Evolutionary conservation across 2,888 invertebrate genomes (phyloP).

Genomic region (Caenorhabditis afra): DNA sequence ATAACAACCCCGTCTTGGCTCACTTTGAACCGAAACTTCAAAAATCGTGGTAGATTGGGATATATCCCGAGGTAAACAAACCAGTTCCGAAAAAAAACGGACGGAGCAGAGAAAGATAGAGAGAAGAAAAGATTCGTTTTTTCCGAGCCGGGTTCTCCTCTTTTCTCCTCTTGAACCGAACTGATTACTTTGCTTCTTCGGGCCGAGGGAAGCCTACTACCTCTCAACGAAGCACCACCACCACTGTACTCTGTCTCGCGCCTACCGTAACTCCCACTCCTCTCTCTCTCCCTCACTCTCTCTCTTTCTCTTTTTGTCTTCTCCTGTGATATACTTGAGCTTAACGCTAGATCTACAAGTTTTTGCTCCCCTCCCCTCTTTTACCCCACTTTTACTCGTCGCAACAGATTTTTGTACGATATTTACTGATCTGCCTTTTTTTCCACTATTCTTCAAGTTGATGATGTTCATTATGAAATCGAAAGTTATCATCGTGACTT

Average conservation of each 20-base stretch:
- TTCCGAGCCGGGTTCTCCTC: slow-evolving; percentile 18
- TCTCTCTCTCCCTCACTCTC: slow-evolving; percentile 26
- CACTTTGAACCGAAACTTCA: too few species aligned
- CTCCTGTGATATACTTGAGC: slow-evolving; percentile 59
- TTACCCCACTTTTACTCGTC: slow-evolving; percentile 22
- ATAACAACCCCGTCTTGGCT: too few species aligned
- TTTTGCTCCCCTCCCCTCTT: slow-evolving; percentile 30
- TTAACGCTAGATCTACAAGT: slow-evolving; percentile 59
- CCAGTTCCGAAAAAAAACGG: slow-evolving; percentile 23
- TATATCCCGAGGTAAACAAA: slow-evolving; percentile 34
- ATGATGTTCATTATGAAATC: too few species aligned
- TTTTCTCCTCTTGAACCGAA: slow-evolving; percentile 34
- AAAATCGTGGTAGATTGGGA: background rate
- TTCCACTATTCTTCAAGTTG: background rate
- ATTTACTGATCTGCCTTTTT: slow-evolving; percentile 39
- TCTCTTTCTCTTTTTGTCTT: too few species aligned
- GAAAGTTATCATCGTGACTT: too few species aligned
- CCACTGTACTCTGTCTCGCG: slow-evolving; percentile 33
- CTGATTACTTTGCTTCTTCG: slow-evolving; percentile 52
- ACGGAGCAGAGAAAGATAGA: slow-evolving; percentile 3
- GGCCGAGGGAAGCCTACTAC: slow-evolving; percentile 26
- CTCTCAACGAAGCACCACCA: slow-evolving; percentile 19
- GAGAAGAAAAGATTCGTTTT: slow-evolving; percentile 10
- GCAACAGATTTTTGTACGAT: slow-evolving; percentile 14
- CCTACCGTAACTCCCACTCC: slow-evolving; percentile 47